Evolutionary conservation across 1,140 invertebrate genomes (phyloP).

Genomic region (Aphis gossypii): DNA sequence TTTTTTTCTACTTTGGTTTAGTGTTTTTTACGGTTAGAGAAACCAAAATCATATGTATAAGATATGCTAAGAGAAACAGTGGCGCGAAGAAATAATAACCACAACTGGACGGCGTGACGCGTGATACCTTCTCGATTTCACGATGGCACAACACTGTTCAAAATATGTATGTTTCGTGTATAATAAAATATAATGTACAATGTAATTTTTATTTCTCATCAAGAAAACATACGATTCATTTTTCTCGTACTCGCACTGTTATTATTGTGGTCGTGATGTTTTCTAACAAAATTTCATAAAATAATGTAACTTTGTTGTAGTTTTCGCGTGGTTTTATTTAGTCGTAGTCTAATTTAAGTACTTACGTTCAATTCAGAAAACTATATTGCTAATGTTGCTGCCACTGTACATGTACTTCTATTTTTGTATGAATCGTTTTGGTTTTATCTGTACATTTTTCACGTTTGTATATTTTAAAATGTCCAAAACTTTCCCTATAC

Average conservation of each 20-base stretch:
- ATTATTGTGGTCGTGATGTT: background rate
- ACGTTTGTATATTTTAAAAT: background rate
- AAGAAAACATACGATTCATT: background rate
- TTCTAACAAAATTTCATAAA: background rate
- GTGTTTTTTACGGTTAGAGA: slow-evolving; percentile 29
- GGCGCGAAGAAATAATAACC: background rate
- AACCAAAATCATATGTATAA: slow-evolving; percentile 22
- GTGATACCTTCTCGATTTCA: slow-evolving; percentile 36
- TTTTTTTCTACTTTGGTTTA: background rate
- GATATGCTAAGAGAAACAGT: background rate
- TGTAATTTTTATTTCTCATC: background rate
- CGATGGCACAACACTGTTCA: background rate
- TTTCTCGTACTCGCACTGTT: background rate
- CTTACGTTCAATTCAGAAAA: background rate
- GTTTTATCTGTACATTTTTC: background rate
- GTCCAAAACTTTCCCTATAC: too few species aligned
- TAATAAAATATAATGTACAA: background rate
- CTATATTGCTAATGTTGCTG: too few species aligned
- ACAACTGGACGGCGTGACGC: background rate
- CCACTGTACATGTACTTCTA: too few species aligned
- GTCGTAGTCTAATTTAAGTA: background rate
- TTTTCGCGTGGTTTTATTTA: background rate
- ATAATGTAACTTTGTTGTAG: background rate
- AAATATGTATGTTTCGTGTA: background rate
- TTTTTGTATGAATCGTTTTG: background rate